Conservation (phyloP, 2,113 vertebrate genomes). For the Nesogale talazaci region DNA sequence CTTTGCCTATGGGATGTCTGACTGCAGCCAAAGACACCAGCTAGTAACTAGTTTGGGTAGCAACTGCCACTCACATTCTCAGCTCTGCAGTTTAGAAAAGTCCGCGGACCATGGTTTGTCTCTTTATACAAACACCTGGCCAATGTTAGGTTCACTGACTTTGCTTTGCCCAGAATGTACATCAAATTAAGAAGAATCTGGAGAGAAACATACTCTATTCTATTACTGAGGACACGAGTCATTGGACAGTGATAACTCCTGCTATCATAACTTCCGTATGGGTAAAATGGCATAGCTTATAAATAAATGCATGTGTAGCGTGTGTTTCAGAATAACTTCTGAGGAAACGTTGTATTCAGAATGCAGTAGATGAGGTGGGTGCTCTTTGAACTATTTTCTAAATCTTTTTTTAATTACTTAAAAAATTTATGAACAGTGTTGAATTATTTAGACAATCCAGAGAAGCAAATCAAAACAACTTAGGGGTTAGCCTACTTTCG, state of each 20-base stretch:
- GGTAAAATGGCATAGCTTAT: neutral
- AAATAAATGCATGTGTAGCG: neutral
- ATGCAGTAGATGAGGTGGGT: neutral
- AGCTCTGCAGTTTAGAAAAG: conserved; percentile 27
- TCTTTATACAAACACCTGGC: neutral
- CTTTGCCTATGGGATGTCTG: conserved; percentile 42
- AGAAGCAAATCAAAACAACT: neutral
- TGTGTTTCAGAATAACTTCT: neutral
- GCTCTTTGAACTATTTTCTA: neutral
- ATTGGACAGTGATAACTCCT: neutral
- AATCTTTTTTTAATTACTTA: conserved; percentile 31
- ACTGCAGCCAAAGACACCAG: conserved; percentile 3
- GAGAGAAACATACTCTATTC: neutral
- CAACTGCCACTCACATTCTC: conserved; percentile 3
- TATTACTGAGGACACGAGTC: neutral
- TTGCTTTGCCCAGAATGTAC: conserved; percentile 31
- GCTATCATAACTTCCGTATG: neutral
- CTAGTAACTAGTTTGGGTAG: neutral
- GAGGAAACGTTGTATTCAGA: neutral
- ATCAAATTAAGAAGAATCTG: conserved; percentile 32
- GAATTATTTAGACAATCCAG: conserved; percentile 30
- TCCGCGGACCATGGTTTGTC: neutral
- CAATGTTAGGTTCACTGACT: neutral
- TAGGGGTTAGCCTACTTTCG: neutral
- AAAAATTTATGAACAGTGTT: neutral